Evolutionary conservation across 2,888 invertebrate genomes (phyloP).

Genomic region (Oxyteleia sp.): DNA sequence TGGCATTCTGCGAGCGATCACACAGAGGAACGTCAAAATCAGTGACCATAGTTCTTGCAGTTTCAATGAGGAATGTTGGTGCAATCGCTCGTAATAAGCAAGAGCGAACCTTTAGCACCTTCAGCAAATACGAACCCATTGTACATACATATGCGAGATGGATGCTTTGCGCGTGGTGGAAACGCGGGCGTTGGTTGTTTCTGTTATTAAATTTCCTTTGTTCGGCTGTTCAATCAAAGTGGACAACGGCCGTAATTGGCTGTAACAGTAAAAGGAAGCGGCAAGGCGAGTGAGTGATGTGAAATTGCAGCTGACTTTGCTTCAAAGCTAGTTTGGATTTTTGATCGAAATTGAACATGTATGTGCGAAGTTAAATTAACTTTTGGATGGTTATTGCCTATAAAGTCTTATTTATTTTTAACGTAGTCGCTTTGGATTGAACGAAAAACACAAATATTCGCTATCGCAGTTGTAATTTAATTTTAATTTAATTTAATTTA

Average conservation of each 20-base stretch:
- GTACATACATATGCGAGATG: conserved; percentile 30
- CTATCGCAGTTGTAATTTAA: too few relatives aligned
- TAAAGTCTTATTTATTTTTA: too few relatives aligned
- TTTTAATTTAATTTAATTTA: too few relatives aligned
- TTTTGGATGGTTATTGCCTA: background rate
- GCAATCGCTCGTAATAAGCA: conserved; percentile 41
- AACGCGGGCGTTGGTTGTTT: conserved; percentile 10
- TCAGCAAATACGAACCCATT: conserved; percentile 32
- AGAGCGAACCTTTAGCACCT: too few relatives aligned
- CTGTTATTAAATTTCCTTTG: conserved; percentile 59
- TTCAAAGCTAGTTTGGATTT: conserved; percentile 4
- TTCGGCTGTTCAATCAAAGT: conserved; percentile 41
- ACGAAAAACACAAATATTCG: too few relatives aligned
- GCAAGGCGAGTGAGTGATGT: conserved; percentile 1
- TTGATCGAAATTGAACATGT: background rate
- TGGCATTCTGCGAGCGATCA: conserved; percentile 5
- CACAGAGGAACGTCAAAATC: conserved; percentile 35
- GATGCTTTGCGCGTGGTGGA: conserved; percentile 40
- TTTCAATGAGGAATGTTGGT: conserved; percentile 35
- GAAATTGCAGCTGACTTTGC: conserved; percentile 9
- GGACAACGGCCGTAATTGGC: conserved; percentile 36
- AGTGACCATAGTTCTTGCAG: conserved; percentile 38
- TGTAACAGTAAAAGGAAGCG: conserved; percentile 30
- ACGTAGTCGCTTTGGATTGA: too few relatives aligned
- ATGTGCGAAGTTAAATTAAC: background rate